phyloP scores from a whole-genome alignment of 2,113 vertebrate genomes.

The Osmerus eperlanus region DNA sequence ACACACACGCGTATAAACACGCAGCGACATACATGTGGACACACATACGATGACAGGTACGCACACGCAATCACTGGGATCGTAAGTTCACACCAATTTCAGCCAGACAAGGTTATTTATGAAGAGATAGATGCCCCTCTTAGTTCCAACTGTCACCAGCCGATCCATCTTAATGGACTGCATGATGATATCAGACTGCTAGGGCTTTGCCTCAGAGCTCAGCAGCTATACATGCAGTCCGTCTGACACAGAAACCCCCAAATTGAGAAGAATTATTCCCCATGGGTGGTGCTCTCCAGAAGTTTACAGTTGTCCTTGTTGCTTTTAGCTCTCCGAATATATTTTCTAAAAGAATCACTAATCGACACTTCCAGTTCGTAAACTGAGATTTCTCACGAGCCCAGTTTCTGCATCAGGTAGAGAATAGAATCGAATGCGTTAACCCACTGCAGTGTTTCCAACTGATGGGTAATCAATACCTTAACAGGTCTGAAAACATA shows the following conservation, averaged over 20 bases:
- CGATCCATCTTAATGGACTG: slow-evolving; percentile 58
- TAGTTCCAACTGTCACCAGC: slow-evolving; percentile 51
- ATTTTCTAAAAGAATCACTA: no score
- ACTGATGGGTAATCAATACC: slow-evolving; percentile 47
- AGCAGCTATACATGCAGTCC: slow-evolving; percentile 46
- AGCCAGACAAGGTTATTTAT: slow-evolving; percentile 63
- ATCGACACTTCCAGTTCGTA: no score
- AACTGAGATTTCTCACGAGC: no score
- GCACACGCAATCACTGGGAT: not conserved
- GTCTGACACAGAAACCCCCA: slow-evolving; percentile 43
- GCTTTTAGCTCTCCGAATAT: no score
- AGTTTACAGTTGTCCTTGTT: no score
- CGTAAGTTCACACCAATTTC: slow-evolving; percentile 47
- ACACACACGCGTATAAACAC: no score
- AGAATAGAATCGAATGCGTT: not conserved
- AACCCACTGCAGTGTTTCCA: slow-evolving; percentile 7
- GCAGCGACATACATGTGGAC: no score
- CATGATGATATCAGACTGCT: slow-evolving; percentile 54
- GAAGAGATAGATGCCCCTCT: slow-evolving; percentile 56
- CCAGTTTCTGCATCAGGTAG: no score
- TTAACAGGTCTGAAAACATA: slow-evolving; percentile 33
- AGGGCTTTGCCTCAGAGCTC: slow-evolving; percentile 34
- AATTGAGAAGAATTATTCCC: not conserved
- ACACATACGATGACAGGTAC: no score
- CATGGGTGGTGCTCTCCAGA: not conserved